These are phyloP conservation scores for Scaptomyza tumidula DNA, from an alignment of 2,888 invertebrate species.

Conservation along the genomic window DNA sequence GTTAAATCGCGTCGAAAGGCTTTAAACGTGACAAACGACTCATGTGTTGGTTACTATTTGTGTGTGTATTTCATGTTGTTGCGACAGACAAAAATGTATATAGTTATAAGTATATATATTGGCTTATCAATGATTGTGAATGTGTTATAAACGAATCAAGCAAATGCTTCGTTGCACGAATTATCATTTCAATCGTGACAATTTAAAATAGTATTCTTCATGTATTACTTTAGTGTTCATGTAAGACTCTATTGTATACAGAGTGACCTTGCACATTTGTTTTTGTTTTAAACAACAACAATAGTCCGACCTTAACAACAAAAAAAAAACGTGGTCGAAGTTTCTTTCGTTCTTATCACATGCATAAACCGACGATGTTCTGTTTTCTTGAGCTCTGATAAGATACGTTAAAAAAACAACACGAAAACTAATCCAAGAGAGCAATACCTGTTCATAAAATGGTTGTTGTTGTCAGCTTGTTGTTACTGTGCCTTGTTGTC, in stretches of 20 bases:
- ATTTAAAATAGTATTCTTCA: neutral
- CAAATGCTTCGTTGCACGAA: conserved; percentile 9
- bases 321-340: conserved; percentile 4
- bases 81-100: conserved; percentile 17
- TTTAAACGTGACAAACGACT: conserved; percentile 36
- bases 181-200: conserved; percentile 8
- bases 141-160: conserved; percentile 5
- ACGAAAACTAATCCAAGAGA: conserved; percentile 50
- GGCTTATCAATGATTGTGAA: conserved; percentile 28
- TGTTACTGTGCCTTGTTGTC: conserved; percentile 26
- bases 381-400: conserved; percentile 38
- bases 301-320: too few relatives aligned
- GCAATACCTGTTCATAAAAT: conserved; percentile 25
- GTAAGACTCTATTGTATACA: neutral
- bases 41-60: conserved; percentile 31
- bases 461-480: conserved; percentile 11
- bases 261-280: conserved; percentile 17
- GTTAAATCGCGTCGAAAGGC: conserved; percentile 21
- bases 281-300: neutral
- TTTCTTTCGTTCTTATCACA: conserved; percentile 23
- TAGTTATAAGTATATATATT: neutral
- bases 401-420: conserved; percentile 51
- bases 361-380: conserved; percentile 24
- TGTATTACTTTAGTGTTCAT: neutral
- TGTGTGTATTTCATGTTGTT: conserved; percentile 14